These are phyloP conservation scores for Scleropages formosus DNA, from an alignment of 2,797 vertebrate genomes.

Conservation along the genomic window DNA sequence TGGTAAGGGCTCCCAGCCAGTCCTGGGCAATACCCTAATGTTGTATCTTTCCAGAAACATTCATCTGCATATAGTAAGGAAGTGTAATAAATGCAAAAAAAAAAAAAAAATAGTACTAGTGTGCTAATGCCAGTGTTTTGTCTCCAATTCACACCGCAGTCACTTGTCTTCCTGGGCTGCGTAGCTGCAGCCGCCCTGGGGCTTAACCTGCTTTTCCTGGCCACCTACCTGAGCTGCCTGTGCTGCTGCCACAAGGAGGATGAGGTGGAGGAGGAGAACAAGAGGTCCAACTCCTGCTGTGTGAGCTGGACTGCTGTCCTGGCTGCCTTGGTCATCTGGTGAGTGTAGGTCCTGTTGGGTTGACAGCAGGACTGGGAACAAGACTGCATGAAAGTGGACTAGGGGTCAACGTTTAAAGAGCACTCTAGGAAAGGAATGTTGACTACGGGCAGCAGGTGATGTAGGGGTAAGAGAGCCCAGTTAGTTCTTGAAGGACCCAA, in stretches of 20 bases:
- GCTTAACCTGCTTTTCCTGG: conserved; percentile 79
- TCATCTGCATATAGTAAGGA: no score
- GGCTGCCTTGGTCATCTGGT: conserved; percentile 88
- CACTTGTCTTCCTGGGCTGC: conserved; percentile 79
- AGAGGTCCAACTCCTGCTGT: conserved; percentile 75
- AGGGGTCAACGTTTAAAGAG: no score
- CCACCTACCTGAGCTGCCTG: conserved; percentile 73
- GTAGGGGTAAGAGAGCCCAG: no score
- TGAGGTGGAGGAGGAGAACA: conserved; percentile 67
- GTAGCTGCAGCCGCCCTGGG: conserved; percentile 75
- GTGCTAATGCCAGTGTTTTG: not conserved
- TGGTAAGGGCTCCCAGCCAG: no score
- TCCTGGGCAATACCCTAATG: no score
- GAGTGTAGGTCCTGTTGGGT: conserved; percentile 53
- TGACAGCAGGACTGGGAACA: no score
- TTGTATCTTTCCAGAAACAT: no score
- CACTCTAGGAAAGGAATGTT: not conserved
- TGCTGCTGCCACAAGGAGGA: conserved; percentile 73
- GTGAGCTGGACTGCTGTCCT: conserved; percentile 80
- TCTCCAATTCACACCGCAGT: conserved; percentile 58
- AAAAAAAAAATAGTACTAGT: not conserved
- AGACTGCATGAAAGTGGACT: not conserved
- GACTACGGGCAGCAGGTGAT: no score
- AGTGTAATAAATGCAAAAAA: no score
- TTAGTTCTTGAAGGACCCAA: no score